Conservation (phyloP, 2,888 invertebrate genomes). For the Lomographa bimaculata region DNA sequence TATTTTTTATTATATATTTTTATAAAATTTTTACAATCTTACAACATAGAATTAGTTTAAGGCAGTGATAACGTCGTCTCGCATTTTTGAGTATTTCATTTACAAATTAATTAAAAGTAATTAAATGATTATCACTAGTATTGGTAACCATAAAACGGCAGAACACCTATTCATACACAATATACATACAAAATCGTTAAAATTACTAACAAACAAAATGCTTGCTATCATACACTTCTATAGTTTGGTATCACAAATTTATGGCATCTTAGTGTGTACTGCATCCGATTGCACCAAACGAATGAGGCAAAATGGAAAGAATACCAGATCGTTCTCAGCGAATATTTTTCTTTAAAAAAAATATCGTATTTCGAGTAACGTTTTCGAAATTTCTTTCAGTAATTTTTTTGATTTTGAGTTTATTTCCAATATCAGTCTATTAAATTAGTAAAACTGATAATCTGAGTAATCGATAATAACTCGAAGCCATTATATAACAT, state of each 20-base stretch:
- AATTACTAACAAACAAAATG: slow-evolving; percentile 37
- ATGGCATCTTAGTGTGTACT: slow-evolving; percentile 58
- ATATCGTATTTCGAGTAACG: background rate
- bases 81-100: slow-evolving; percentile 70
- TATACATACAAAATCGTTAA: slow-evolving; percentile 34
- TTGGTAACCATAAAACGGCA: slow-evolving; percentile 47
- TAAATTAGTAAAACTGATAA: too few relatives aligned
- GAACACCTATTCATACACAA: slow-evolving; percentile 33
- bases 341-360: too few relatives aligned
- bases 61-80: slow-evolving; percentile 71
- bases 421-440: too few relatives aligned
- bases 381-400: too few relatives aligned
- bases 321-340: too few relatives aligned
- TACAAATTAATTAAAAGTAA: slow-evolving; percentile 49
- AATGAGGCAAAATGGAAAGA: too few relatives aligned
- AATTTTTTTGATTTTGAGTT: too few relatives aligned
- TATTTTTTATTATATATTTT: slow-evolving; percentile 41
- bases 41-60: slow-evolving; percentile 68
- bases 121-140: slow-evolving; percentile 50
- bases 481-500: too few relatives aligned
- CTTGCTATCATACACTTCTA: slow-evolving; percentile 34
- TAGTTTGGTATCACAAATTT: slow-evolving; percentile 78
- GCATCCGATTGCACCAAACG: slow-evolving; percentile 25
- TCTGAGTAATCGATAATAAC: too few relatives aligned
- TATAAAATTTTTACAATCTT: slow-evolving; percentile 59